These are phyloP conservation scores for Campylomormyrus tamandua DNA, from an alignment of 2,113 vertebrate genomes.

Conservation along the genomic window DNA sequence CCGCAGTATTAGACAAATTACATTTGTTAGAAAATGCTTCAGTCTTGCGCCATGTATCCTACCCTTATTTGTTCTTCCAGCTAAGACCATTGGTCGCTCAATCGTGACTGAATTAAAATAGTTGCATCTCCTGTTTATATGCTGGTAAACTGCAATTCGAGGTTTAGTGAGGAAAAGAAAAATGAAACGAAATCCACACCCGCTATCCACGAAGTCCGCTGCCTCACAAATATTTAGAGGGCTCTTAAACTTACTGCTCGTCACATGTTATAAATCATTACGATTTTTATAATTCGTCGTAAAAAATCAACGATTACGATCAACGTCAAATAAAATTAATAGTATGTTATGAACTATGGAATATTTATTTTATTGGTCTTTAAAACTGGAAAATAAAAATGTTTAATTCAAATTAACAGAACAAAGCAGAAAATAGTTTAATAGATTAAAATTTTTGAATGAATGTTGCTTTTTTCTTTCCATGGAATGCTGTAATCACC, in stretches of 20 bases:
- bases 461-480: background rate
- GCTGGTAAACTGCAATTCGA: background rate
- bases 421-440: background rate
- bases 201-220: background rate
- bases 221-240: background rate
- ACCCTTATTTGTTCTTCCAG: background rate
- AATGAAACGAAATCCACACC: background rate
- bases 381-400: background rate
- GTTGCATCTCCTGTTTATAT: background rate
- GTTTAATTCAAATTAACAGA: background rate
- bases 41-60: background rate
- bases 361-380: background rate
- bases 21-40: background rate
- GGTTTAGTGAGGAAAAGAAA: background rate
- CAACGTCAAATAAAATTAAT: background rate
- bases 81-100: background rate
- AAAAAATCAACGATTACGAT: background rate
- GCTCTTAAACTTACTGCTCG: background rate
- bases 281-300: background rate
- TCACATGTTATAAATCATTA: background rate
- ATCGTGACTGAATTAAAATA: background rate
- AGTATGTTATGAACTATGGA: background rate
- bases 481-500: background rate
- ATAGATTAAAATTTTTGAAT: background rate
- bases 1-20: slow-evolving; percentile 8